These are phyloP conservation scores for Olivierus martensii DNA, from an alignment of 1,140 invertebrate species.

Conservation along the genomic window DNA sequence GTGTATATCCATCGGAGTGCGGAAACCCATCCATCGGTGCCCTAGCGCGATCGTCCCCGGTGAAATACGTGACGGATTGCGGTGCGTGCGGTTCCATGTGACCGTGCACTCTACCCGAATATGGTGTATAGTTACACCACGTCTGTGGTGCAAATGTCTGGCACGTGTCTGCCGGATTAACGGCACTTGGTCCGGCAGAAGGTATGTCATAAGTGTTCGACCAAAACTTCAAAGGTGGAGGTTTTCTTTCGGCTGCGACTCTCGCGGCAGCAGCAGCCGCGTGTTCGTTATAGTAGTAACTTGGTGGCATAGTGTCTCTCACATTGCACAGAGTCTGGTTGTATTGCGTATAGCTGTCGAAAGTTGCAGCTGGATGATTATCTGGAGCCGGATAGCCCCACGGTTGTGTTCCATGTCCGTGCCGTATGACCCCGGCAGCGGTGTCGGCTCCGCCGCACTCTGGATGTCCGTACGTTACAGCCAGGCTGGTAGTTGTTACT, in stretches of 20 bases:
- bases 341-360: constrained; percentile 33
- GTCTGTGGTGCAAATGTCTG: constrained; percentile 35
- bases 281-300: constrained; percentile 48
- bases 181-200: constrained; percentile 34
- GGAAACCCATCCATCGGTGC: constrained; percentile 48
- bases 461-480: constrained; percentile 27
- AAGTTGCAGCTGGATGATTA: constrained; percentile 36
- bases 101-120: constrained; percentile 27
- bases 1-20: constrained; percentile 48
- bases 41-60: constrained; percentile 44
- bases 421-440: constrained; percentile 46
- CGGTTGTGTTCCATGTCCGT: constrained; percentile 47
- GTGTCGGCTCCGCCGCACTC: constrained; percentile 28
- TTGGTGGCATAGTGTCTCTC: constrained; percentile 45
- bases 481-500: constrained; percentile 34
- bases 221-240: constrained; percentile 46
- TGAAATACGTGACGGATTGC: constrained; percentile 30
- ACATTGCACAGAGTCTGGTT: constrained; percentile 38
- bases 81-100: constrained; percentile 26
- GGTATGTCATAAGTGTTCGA: constrained; percentile 33
- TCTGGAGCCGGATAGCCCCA: constrained; percentile 47
- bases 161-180: constrained; percentile 40
- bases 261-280: background rate
- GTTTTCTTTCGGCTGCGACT: constrained; percentile 36
- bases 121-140: constrained; percentile 41